Evolutionary conservation across 2,888 invertebrate genomes (phyloP), one percentile per base, ranked within the genome.

Genomic region (Agrotis segetum): DNA sequence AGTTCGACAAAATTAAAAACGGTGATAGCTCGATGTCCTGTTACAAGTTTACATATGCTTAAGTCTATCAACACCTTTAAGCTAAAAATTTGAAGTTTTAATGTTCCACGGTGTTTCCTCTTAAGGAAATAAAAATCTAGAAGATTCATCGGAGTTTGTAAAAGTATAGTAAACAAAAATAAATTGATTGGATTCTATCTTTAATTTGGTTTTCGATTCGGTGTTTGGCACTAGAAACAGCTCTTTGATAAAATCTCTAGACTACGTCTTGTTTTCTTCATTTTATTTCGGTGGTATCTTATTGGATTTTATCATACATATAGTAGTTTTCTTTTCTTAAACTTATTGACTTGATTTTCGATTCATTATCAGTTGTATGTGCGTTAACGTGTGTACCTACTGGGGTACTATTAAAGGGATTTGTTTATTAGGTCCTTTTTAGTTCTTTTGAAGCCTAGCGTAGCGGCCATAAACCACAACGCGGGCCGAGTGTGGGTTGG

Each of bases 151-250:
- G n/a, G n/a, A 56, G 55, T 56, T 56, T n/a, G 29, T 13, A 6
- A 11, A 34, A 56, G n/a, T n/a, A n/a, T n/a, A 1, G 55, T 34
- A 34, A 55, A 56, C 55, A 34, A 34, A n/a, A 34, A 56, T 56
- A 13, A 13, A 56, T 55, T n/a, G n/a, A 11, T 29, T 55, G 29
- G 11, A 29, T 16, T n/a, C 17, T 29, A 29, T 55, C 55, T 55
- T 55, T 55, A 55, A 55, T 29, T 29, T 2, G 16, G 1, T 17
- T 56, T 56, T 0, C 40, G 7, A 7, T 34, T 34, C 34, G 6
- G 34, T 56, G n/a, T n/a, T 56, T 56, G 29, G 29, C 55, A n/a
- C 55, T n/a, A 34, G n/a, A 56, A 55, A 24, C 55, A 55, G 11
- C n/a, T 55, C 29, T n/a, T 55, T n/a, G 29, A 55, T 55, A 55